A percentile compares a stretch with the other conserved stretches of the same genome.
Evolutionary conservation across 2,797 vertebrate species (phyloP).

Genomic region (Myotis myotis): DNA sequence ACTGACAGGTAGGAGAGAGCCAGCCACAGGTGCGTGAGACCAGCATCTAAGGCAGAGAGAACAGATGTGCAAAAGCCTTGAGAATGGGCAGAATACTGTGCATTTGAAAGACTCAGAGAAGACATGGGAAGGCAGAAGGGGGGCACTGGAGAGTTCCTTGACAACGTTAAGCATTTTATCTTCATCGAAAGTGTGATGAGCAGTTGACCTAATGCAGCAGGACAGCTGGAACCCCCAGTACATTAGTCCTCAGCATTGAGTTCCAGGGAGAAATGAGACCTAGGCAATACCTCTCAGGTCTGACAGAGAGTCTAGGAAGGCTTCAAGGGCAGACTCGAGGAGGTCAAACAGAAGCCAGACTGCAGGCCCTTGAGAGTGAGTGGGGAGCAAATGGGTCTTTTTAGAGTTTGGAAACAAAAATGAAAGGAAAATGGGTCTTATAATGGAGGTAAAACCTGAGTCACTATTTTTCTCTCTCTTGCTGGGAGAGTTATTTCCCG

Average conservation of each 20-base stretch:
- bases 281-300: neutral
- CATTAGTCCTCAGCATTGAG: accelerated
- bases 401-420: neutral
- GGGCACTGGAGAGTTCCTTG: too few relatives aligned
- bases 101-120: neutral
- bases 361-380: neutral
- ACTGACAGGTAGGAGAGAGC: neutral
- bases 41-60: neutral
- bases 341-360: accelerated
- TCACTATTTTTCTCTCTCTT: neutral
- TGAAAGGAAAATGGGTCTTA: neutral
- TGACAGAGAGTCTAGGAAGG: neutral
- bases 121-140: neutral
- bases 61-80: too few relatives aligned
- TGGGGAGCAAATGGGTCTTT: neutral
- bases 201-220: neutral
- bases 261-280: neutral
- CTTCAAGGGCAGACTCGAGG: neutral
- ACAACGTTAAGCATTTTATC: neutral
- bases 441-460: neutral
- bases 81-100: too few relatives aligned
- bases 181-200: neutral
- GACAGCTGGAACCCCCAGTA: neutral
- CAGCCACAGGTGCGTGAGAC: neutral
- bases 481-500: accelerated